A percentile compares a stretch with the other conserved stretches of the same genome.
Conservation (phyloP, 2,888 invertebrate genomes). For the Proisotoma minuta region DNA sequence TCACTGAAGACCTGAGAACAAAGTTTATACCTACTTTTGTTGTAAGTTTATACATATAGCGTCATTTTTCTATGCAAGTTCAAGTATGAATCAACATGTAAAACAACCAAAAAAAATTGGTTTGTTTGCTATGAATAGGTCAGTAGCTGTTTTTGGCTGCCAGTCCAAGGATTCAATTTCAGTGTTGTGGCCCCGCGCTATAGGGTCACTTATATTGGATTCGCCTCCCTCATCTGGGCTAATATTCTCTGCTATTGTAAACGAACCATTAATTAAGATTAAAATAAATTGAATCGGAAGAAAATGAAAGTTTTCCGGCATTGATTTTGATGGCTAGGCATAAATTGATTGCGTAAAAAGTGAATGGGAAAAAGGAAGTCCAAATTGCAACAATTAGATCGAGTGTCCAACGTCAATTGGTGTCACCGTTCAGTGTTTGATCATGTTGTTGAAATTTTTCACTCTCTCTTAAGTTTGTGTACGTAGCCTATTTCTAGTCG, state of each 20-base stretch:
- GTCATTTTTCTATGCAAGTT: neutral
- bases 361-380: too few species aligned
- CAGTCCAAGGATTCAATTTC: slow-evolving; percentile 75
- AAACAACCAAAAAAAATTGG: neutral
- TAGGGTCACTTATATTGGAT: slow-evolving; percentile 72
- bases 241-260: slow-evolving; percentile 80
- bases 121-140: slow-evolving; percentile 52
- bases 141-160: slow-evolving; percentile 79
- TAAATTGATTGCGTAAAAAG: too few species aligned
- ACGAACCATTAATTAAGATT: too few species aligned
- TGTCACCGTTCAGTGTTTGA: too few species aligned
- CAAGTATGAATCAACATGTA: neutral
- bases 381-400: too few species aligned
- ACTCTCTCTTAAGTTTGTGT: too few species aligned
- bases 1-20: slow-evolving; percentile 64
- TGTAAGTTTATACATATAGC: slow-evolving; percentile 47
- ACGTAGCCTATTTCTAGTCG: too few species aligned
- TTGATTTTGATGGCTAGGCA: too few species aligned
- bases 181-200: slow-evolving; percentile 63
- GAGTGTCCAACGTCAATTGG: too few species aligned
- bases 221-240: slow-evolving; percentile 75
- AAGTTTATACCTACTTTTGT: slow-evolving; percentile 66
- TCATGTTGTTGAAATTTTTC: too few species aligned
- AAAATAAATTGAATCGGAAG: too few species aligned
- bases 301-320: too few species aligned